Evolutionary conservation across 1,140 invertebrate genomes (phyloP).

Genomic region (Drosophila ficusphila): DNA sequence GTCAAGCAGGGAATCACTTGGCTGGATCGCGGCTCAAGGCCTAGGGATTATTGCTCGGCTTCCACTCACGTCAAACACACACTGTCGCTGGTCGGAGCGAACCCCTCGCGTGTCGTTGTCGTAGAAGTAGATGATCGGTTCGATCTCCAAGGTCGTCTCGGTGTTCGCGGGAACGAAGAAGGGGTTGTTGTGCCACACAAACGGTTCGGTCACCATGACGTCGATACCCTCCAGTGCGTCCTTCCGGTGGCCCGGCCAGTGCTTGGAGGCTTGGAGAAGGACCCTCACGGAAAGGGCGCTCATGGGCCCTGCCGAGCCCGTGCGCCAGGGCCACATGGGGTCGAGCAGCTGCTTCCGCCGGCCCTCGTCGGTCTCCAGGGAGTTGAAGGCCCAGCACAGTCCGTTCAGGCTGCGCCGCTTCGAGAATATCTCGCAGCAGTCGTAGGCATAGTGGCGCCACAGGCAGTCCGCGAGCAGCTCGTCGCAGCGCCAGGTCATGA

Average conservation of each 20-base stretch:
- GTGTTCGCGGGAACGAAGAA: conserved; percentile 64
- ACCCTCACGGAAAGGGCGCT: conserved; percentile 62
- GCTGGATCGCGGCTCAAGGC: no score
- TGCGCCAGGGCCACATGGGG: conserved; percentile 71
- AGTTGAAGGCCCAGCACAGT: conserved; percentile 86
- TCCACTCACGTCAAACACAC: conserved; percentile 73
- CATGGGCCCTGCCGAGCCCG: conserved; percentile 62
- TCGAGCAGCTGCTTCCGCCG: conserved; percentile 59
- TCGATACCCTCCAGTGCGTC: conserved; percentile 48
- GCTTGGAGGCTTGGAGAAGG: conserved; percentile 50
- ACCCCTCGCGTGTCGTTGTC: conserved; percentile 72
- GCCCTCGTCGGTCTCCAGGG: conserved; percentile 80
- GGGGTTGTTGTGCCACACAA: conserved; percentile 70
- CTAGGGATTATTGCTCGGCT: no score
- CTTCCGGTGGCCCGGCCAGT: conserved; percentile 46
- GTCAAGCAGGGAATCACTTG: neutral
- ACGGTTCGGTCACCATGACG: conserved; percentile 71
- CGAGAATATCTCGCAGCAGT: conserved; percentile 81
- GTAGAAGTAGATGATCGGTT: conserved; percentile 75
- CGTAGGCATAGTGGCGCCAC: conserved; percentile 57
- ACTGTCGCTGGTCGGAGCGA: conserved; percentile 63
- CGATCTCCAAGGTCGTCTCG: conserved; percentile 64
- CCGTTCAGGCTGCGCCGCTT: conserved; percentile 85
- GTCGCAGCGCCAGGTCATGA: conserved; percentile 76
- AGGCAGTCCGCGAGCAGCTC: conserved; percentile 68